A percentile compares a stretch with the other conserved stretches of the same genome.
These are phyloP conservation scores for Drosophila athabasca DNA, from an alignment of 1,140 invertebrate species.

Conservation along the genomic window DNA sequence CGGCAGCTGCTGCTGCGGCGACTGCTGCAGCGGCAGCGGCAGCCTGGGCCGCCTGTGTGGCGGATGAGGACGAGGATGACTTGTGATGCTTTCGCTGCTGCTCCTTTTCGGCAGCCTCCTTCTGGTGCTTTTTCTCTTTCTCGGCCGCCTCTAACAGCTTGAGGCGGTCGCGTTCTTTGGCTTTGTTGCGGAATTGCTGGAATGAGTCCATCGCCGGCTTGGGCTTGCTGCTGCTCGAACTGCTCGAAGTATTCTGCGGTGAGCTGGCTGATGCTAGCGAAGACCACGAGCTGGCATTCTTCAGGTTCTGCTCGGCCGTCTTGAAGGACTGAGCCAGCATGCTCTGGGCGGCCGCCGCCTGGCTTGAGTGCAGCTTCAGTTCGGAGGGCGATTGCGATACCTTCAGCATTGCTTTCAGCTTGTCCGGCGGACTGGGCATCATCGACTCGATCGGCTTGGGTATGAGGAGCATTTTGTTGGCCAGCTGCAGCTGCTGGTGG, in stretches of 20 bases:
- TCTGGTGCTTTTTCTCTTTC: conserved; percentile 93
- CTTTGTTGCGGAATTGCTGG: conserved; percentile 96
- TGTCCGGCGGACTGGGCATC: conserved; percentile 85
- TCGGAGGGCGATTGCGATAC: conserved; percentile 78
- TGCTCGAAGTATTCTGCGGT: conserved; percentile 87
- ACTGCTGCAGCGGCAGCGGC: conserved; percentile 22
- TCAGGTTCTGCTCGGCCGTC: conserved; percentile 90
- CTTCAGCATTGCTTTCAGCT: conserved; percentile 65
- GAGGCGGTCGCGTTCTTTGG: conserved; percentile 97
- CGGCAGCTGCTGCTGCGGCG: conserved; percentile 17
- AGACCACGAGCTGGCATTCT: conserved; percentile 96
- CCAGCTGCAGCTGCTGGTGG: conserved; percentile 80
- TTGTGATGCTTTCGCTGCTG: conserved; percentile 86
- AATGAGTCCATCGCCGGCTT: conserved; percentile 89
- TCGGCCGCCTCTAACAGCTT: conserved; percentile 91
- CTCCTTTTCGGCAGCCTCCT: conserved; percentile 89
- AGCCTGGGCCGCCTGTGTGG: conserved; percentile 5
- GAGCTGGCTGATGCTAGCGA: conserved; percentile 92
- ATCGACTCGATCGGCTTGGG: conserved; percentile 87
- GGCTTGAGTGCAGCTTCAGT: conserved; percentile 64
- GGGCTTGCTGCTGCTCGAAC: conserved; percentile 85
- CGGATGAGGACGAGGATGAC: conserved; percentile 56
- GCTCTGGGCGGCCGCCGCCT: conserved; percentile 78
- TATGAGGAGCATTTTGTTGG: conserved; percentile 85
- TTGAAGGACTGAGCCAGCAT: conserved; percentile 88